Evolutionary conservation across 2,888 invertebrate genomes (phyloP).

Genomic region (Drosophila sordidula): DNA sequence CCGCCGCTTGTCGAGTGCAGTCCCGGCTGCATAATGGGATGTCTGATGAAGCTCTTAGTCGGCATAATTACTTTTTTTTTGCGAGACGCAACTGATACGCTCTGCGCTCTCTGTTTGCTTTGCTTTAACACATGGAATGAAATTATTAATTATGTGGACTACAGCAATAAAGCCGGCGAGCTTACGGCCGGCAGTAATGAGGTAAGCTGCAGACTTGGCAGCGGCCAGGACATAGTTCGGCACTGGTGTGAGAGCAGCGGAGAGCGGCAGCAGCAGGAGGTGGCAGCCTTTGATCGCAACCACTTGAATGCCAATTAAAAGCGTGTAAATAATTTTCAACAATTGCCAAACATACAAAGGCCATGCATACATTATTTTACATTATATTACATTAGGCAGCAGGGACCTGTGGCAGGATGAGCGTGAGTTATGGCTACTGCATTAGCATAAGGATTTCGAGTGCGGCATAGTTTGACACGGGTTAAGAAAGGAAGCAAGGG

Average conservation of each 20-base stretch:
- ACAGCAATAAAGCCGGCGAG: conserved; percentile 7
- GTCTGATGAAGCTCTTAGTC: conserved; percentile 82
- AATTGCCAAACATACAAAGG: conserved; percentile 66
- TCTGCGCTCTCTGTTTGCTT: conserved; percentile 8
- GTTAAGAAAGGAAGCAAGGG: conserved; percentile 28
- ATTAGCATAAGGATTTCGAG: conserved; percentile 71
- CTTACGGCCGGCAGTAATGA: conserved; percentile 48
- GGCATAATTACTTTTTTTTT: conserved; percentile 78
- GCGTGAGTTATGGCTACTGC: conserved; percentile 64
- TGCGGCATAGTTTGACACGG: conserved; percentile 58
- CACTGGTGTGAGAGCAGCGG: neutral
- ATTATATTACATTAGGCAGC: conserved; percentile 38
- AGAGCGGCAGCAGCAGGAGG: conserved; percentile 55
- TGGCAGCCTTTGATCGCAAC: conserved; percentile 62
- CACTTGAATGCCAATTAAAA: conserved; percentile 80
- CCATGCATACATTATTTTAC: conserved; percentile 56
- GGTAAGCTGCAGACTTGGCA: conserved; percentile 35
- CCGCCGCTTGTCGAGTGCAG: conserved; percentile 68
- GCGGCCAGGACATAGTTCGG: conserved; percentile 21
- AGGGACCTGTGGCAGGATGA: conserved; percentile 50
- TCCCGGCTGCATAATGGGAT: conserved; percentile 75
- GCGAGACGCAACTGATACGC: conserved; percentile 50
- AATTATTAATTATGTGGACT: conserved; percentile 54
- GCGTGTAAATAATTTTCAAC: conserved; percentile 76
- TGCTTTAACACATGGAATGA: conserved; percentile 41